Evolutionary conservation across 2,888 invertebrate genomes (phyloP), one percentile per base, ranked within the genome.

Genomic region (Drosophila melanosoma): DNA sequence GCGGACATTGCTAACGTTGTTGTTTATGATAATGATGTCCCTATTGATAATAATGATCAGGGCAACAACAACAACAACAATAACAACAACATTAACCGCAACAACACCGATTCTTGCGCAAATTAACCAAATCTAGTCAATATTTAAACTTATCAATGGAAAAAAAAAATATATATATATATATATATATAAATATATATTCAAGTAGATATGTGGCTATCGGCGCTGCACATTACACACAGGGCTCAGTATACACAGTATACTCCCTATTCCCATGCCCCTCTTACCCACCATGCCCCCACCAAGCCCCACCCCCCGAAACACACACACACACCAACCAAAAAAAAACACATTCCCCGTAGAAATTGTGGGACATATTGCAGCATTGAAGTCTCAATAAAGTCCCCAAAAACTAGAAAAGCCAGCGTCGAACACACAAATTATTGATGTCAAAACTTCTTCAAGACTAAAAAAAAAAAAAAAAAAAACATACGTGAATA

Each of bases 101-200:
- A 59, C 58, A 20, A 29, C 36, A 56, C 29, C 54, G 66, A 42
- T 58, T 59, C 59, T 15, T 62, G 73, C 36, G 56, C 51, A 26
- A 35, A 49, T 49, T 78, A 73, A 73, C 29, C 48, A 58, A 69
- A 62, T 65, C 80, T 69, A 75, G 61, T 70, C 70, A 76, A 61
- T 61, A 56, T 45, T 29, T 33, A 63, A 33, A 17, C 49, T 38
- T 35, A 68, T 61, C 64, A 64, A 20, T 60, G 59, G n/a, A 61
- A 29, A 29, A 29, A 29, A 29, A 5, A 29, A 5, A 5, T 26
- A 26, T 26, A 26, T 38, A 48, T 15, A 49, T 35, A 56, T 60
- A 51, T n/a, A 23, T 29, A 29, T 29, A 29, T 6, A 29, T 29
- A 29, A 38, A 49, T 17, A 49, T 35, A 56, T 60, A 51, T n/a